Evolutionary conservation across 37 sponge, comb jelly and placozoan species (phyloP).

Genomic region (Cladorhizidae sp.): DNA sequence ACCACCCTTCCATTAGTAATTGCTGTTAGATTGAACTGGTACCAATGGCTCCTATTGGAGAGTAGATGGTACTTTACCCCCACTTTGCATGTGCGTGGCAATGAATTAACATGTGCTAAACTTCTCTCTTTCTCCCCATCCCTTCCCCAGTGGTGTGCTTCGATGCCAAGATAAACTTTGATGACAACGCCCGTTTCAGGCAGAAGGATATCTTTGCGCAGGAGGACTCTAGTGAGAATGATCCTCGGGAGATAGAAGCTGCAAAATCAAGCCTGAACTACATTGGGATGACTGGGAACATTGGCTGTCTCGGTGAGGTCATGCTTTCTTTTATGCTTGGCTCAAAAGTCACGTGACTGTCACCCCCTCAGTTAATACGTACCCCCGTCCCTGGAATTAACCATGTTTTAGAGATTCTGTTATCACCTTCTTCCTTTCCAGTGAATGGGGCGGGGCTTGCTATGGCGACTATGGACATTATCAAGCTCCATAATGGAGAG

Average conservation of each 20-base stretch:
- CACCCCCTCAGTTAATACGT: no score
- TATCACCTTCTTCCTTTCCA: slow-evolving; percentile 3
- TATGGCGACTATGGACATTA: slow-evolving; percentile 99
- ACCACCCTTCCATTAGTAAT: no score
- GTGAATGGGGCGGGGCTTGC: slow-evolving; percentile 99
- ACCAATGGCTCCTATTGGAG: background rate
- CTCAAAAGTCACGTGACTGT: no score
- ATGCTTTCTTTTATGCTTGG: no score
- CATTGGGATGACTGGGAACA: slow-evolving; percentile 97
- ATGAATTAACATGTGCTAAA: no score
- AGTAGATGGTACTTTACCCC: background rate
- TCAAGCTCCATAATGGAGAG: slow-evolving; percentile 91
- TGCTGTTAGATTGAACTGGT: no score
- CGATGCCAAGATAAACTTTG: slow-evolving; percentile 99
- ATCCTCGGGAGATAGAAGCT: slow-evolving; percentile 90
- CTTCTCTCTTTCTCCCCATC: background rate
- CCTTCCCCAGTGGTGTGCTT: slow-evolving; percentile 96
- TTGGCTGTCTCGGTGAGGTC: slow-evolving; percentile 93
- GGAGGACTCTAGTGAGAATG: slow-evolving; percentile 89
- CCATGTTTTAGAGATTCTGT: no score
- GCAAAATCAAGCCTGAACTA: slow-evolving; percentile 88
- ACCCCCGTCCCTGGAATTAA: no score
- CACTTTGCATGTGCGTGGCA: no score
- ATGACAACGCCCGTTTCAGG: slow-evolving; percentile 93
- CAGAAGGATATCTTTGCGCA: slow-evolving; percentile 89